Evolutionary conservation across 2,113 vertebrate species (phyloP).

Genomic region (Oncorhynchus clarkii): DNA sequence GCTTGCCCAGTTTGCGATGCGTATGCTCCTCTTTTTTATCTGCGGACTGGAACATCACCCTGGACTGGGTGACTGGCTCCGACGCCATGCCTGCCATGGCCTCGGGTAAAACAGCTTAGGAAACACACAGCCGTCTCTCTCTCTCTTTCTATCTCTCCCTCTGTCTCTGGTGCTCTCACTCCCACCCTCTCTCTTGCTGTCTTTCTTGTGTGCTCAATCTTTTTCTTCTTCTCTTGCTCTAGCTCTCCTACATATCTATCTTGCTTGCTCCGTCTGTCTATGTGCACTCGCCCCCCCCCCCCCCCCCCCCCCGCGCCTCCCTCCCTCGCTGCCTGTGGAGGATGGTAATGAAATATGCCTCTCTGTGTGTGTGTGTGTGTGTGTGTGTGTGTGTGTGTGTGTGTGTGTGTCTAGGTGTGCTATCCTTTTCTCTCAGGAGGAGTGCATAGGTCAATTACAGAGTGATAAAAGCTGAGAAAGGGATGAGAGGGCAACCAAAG

Average conservation of each 20-base stretch:
- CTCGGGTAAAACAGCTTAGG: conserved; percentile 52
- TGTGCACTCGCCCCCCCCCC: conserved; percentile 17
- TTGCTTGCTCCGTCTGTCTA: conserved; percentile 7
- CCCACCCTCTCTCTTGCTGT: conserved; percentile 29
- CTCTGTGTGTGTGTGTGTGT: conserved; percentile 29
- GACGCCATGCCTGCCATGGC: conserved; percentile 80
- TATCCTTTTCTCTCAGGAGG: conserved; percentile 30
- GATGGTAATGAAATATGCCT: conserved; percentile 72
- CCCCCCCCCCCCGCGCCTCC: conserved; percentile 3
- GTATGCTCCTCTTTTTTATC: conserved; percentile 77
- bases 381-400: conserved; percentile 18
- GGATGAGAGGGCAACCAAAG: conserved; percentile 28
- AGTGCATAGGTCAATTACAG: conserved; percentile 65
- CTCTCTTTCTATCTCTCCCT: background rate
- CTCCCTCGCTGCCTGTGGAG: conserved; percentile 52
- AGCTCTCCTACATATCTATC: conserved; percentile 4
- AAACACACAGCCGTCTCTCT: conserved; percentile 15
- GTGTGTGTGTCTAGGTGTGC: conserved; percentile 10
- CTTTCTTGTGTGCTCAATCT: conserved; percentile 14
- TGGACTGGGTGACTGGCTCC: conserved; percentile 76
- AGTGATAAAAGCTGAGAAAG: conserved; percentile 57
- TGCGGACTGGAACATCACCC: conserved; percentile 83
- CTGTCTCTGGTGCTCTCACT: conserved; percentile 26
- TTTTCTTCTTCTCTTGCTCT: conserved; percentile 9
- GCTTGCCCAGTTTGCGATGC: conserved; percentile 83